Evolutionary conservation across 2,797 vertebrate genomes (phyloP), one percentile per base, ranked within the genome.

Genomic region (Eidolon dupreanum): DNA sequence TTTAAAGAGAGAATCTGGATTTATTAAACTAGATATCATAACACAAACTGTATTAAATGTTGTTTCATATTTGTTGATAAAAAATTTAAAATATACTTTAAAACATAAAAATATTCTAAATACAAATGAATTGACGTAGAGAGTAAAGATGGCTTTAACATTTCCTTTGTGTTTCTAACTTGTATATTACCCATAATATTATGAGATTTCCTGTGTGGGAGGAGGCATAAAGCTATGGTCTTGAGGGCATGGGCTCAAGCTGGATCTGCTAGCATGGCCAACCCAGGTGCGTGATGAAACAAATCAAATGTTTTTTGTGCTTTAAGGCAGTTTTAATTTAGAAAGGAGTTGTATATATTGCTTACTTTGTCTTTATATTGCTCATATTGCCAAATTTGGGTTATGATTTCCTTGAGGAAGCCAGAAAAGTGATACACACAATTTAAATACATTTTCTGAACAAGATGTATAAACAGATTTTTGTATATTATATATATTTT

Each of bases 301-400:
- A 79, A 88, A 87, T 51, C 59, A 81, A 17, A 65, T 36, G 26
- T 68, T 79, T 28, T 79, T 43, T 73, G 38, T 90, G 38, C 66
- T 81, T 74, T 36, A 71, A 93, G 71, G 28, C 36, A 41, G 28
- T 81, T 82, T 89, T 73, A 57, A 5, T 57, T 91, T 86, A 91
- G 61, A 85, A 85, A 71, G 43, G 28, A 78, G 57, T 63, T 95
- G 49, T 51, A 22, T 51, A 31, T 61, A 38, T 70, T 86, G 31
- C 57, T 96, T 95, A 65, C 53, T 90, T 93, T 84, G 74, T 75
- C 74, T 89, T 93, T 83, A 53, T 82, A 77, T 89, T 92, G 46
- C 15, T 79, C 36, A 68, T 43, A 36, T 55, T 90, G 71, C 70
- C 81, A 82, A 93, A 88, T 57, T 88, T 43, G 6, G 78, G 61